phyloP scores from a whole-genome alignment of 2,113 vertebrate genomes.

The Struthio camelus region DNA sequence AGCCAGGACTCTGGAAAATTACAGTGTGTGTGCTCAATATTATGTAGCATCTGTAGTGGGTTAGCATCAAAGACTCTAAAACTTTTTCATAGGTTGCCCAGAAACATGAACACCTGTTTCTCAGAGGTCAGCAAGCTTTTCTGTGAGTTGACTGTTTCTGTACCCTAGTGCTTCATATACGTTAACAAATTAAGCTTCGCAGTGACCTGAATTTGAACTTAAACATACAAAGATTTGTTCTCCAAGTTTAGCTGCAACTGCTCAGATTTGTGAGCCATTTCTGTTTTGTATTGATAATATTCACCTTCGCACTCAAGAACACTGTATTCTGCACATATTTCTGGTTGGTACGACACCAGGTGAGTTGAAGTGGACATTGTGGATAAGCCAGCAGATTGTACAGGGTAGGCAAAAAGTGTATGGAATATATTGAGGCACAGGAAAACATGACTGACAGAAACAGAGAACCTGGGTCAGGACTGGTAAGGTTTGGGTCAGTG shows the following conservation, averaged over 20 bases:
- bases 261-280: background rate
- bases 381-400: background rate
- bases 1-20: background rate
- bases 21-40: background rate
- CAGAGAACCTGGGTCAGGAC: background rate
- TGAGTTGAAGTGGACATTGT: background rate
- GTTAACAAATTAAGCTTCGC: background rate
- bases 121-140: conserved; percentile 10
- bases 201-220: background rate
- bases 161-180: background rate
- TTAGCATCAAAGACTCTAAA: background rate
- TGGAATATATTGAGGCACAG: background rate
- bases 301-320: background rate
- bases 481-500: background rate
- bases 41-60: background rate
- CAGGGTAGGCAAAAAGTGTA: background rate
- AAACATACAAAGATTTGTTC: background rate
- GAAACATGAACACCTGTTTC: background rate
- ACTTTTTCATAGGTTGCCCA: background rate
- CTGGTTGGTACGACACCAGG: background rate
- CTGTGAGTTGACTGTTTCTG: background rate
- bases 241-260: background rate
- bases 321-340: background rate
- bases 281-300: background rate
- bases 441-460: background rate